phyloP scores from a whole-genome alignment of 2,797 vertebrate genomes.

The Cercopithecus hamlyni region DNA sequence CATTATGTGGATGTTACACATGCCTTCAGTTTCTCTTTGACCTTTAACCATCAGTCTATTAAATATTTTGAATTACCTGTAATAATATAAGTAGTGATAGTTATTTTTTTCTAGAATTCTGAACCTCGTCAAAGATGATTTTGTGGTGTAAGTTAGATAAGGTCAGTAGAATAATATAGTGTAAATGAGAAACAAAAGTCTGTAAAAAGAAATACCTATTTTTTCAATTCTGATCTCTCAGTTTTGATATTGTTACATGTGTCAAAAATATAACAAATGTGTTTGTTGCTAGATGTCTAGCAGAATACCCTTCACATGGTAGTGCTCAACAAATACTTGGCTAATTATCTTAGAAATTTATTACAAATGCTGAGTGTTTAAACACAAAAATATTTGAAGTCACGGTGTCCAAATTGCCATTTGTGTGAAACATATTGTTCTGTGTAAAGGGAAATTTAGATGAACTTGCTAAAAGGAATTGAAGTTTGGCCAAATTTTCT shows the following conservation, averaged over 20 bases:
- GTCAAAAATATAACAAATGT: background rate
- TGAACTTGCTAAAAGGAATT: constrained; percentile 41
- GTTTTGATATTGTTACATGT: constrained; percentile 17
- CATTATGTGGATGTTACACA: background rate
- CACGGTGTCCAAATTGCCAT: background rate
- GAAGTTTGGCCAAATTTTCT: constrained; percentile 41
- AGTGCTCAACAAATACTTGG: constrained; percentile 18
- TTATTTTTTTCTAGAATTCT: constrained; percentile 37
- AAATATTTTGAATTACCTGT: constrained; percentile 12
- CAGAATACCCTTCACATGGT: constrained; percentile 3
- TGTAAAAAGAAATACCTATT: background rate
- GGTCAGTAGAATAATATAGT: background rate
- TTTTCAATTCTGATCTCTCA: constrained; percentile 19
- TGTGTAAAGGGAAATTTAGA: constrained; percentile 33
- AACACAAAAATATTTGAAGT: constrained; percentile 23
- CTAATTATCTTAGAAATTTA: constrained; percentile 30
- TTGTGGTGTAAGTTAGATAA: constrained; percentile 36
- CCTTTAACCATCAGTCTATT: background rate
- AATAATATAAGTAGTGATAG: background rate
- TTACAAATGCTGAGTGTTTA: constrained; percentile 43
- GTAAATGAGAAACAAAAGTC: background rate
- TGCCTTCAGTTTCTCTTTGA: constrained; percentile 53
- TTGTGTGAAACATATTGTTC: constrained; percentile 42
- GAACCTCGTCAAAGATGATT: constrained; percentile 4
- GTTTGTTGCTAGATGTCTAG: constrained; percentile 44